phyloP scores from a whole-genome alignment of 2,888 invertebrate genomes.

The Nezara viridula region DNA sequence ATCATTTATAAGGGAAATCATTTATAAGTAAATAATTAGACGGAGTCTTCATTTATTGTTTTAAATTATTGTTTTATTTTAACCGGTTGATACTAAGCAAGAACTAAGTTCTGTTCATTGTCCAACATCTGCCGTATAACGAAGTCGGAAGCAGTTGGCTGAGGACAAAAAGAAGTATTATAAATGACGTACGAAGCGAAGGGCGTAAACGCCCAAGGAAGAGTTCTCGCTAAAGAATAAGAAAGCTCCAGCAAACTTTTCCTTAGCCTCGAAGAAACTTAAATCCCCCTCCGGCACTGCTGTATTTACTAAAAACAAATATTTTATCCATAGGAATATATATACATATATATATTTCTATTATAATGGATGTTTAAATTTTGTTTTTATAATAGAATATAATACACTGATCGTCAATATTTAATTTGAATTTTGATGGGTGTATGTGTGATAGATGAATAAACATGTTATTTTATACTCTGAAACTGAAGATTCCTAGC shows the following conservation, averaged over 20 bases:
- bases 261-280: constrained; percentile 8
- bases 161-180: constrained; percentile 34
- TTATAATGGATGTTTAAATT: background rate
- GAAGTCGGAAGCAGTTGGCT: constrained; percentile 19
- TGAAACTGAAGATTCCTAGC: too few species aligned
- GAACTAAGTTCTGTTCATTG: background rate
- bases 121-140: constrained; percentile 41
- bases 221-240: constrained; percentile 33
- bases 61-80: background rate
- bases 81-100: background rate
- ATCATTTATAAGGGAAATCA: too few species aligned
- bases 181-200: constrained; percentile 43
- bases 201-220: constrained; percentile 6
- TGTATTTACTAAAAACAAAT: constrained; percentile 40
- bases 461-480: too few species aligned
- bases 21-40: background rate
- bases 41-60: background rate
- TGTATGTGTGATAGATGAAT: too few species aligned
- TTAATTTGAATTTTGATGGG: too few species aligned
- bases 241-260: constrained; percentile 16
- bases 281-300: background rate
- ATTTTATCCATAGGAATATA: background rate
- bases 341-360: background rate
- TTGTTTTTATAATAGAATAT: too few species aligned
- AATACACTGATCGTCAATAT: too few species aligned